Base-by-base conservation (phyloP, 2,113 vertebrate genomes). In the Pseudopipra pipra region DNA sequence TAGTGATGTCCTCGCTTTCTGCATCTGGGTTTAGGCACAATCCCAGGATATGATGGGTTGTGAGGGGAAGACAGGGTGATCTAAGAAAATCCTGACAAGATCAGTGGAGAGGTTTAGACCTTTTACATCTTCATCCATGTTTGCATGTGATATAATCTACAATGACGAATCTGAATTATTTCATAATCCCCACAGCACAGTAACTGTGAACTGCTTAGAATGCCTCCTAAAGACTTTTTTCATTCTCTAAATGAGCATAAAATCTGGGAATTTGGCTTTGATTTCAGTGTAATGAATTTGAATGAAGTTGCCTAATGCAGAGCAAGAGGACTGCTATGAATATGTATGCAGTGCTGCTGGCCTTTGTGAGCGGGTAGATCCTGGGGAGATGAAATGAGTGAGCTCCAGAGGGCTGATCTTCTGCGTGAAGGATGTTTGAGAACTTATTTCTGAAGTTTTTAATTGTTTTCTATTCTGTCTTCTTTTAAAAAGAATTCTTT, bases 261-360 rank as follows among this genome's bases (percentile, higher is more conserved):
- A 95, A 94, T 78, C 68, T 70, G 59, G 25, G 73, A 56, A 87
- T 85, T 75, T 92, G 74, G 39, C 78, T 90, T 92, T 85, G 74
- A 85, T 88, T 89, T 92, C 67, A 61, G 62, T 52, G 4, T 59
- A 63, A 19, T 78, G 90, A 59, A 74, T 62, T 33, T 41, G 73
- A 91, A 66, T 66, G 63, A 71, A 35, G 62, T 35, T 91, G 65
- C 59, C 43, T 74, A 52, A 16, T 80, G 68, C 47, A 72, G 75
- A 79, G 68, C 68, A 37, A 35, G 55, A 70, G 52, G 56, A 24
- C 63, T 55, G 43, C 75, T 79, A 87, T 85, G 82, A 95, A 85
- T 81, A 92, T 67, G 78, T 35, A 95, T 87, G 74, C 27, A 44
- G 52, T 55, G 56, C 85, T 91, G 39, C 43, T 49, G 39, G 59